Conservation (phyloP, 2,113 vertebrate species). For the Siphamia tubifer region DNA sequence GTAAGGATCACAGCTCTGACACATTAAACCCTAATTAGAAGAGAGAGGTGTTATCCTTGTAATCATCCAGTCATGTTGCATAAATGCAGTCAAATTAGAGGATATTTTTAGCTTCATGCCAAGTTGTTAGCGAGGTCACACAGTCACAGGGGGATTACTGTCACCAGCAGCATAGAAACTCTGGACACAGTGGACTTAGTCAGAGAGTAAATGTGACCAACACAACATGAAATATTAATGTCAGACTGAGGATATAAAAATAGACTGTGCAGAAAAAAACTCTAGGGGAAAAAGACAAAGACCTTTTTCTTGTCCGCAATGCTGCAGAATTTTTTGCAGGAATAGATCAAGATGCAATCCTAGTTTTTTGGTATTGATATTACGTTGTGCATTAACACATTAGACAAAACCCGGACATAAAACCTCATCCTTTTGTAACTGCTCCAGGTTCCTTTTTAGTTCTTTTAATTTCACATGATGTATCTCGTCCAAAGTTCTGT, state of each 20-base stretch:
- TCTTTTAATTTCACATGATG: too few relatives aligned
- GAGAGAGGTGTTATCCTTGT: neutral
- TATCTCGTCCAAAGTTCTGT: too few relatives aligned
- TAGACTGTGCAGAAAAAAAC: conserved; percentile 43
- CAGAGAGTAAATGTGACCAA: conserved; percentile 38
- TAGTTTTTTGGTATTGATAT: too few relatives aligned
- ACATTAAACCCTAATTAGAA: conserved; percentile 9
- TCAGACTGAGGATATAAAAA: conserved; percentile 44
- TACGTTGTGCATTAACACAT: too few relatives aligned
- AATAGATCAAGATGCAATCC: too few relatives aligned
- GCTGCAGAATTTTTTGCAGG: neutral
- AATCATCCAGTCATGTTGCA: conserved; percentile 9
- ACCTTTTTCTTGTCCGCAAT: neutral
- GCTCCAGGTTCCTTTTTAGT: too few relatives aligned
- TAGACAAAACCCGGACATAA: too few relatives aligned
- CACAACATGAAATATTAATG: conserved; percentile 67
- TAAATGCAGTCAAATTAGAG: neutral
- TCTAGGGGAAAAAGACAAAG: conserved; percentile 20
- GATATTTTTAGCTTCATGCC: conserved; percentile 17
- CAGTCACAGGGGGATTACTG: conserved; percentile 32
- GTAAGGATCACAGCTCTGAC: neutral
- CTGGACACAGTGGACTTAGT: conserved; percentile 38
- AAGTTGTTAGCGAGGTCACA: conserved; percentile 29
- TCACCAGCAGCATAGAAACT: conserved; percentile 19
- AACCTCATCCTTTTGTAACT: too few relatives aligned